Evolutionary conservation across 2,888 invertebrate species (phyloP), one percentile per base, ranked within the genome.

Genomic region (Eledone cirrhosa): DNA sequence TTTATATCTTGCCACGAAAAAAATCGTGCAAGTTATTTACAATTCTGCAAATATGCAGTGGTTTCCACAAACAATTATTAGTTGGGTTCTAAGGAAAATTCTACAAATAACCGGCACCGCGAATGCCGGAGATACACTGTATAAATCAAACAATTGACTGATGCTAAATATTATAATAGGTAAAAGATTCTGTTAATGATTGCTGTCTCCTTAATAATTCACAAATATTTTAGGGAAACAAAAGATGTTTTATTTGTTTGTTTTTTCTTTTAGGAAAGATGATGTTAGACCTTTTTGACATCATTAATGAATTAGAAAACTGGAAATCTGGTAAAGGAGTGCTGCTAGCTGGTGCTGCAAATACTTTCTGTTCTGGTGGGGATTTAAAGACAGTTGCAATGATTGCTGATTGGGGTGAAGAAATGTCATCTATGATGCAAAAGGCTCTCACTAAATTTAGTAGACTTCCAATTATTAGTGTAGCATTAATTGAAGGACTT

Each of bases 321-420:
- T 93, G 92, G 92, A 79, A 85, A 5, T 78, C 81, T 1, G 91
- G 85, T 89, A 92, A 91, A 88, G 92, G 91, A 11, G 81, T 92
- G 14, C 86, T 93, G 22, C 78, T 93, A 7, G 86, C 89, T 79
- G 92, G 92, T 0, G 86, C 87, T 1, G 91, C 89, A 5, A 87
- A 89, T 14, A 90, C 89, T n/a, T 93, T 93, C 84, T 93, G 93
- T 85, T 92, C 93, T 2, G 93, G 93, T 16, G 92, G 92, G 5
- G 92, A 93, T 85, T 86, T 93, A 19, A 87, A 89, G 22, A 90
- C 91, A 53, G 90, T 92, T 2, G 86, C 86, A 19, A 67, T 80
- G 31, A 22, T 78, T 67, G 80, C 85, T 77, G 89, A 91, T 14
- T 84, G 89, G 5, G 92, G 92, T 0, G 89, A 84, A 31, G 84